A percentile compares a stretch with the other conserved stretches of the same genome.
phyloP scores from a whole-genome alignment of 92 coral and sea anemone genomes.

The Porites divaricata region DNA sequence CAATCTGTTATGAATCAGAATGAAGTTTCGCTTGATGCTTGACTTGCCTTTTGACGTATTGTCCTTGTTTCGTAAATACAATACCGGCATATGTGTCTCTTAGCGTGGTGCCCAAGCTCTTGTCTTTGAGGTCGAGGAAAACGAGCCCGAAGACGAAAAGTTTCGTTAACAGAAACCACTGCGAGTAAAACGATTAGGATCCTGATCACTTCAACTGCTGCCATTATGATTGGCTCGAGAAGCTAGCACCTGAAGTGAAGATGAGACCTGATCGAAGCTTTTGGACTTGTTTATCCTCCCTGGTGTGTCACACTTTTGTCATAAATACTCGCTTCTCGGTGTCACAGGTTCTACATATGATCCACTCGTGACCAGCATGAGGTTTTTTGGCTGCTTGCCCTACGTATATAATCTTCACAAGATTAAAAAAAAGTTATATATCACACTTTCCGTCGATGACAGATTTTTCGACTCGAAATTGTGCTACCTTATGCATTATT shows the following conservation, averaged over 20 bases:
- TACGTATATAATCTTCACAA: neutral
- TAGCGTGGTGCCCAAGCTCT: conserved; percentile 63
- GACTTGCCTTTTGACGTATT: conserved; percentile 85
- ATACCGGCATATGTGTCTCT: conserved; percentile 81
- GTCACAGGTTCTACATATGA: conserved; percentile 5
- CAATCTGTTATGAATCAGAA: neutral
- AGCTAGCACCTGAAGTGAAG: conserved; percentile 4
- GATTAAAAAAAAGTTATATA: neutral
- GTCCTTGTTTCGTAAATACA: conserved; percentile 91
- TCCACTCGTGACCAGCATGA: conserved; percentile 33
- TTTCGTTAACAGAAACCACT: conserved; percentile 35
- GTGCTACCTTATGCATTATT: conserved; percentile 15
- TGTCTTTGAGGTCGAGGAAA: conserved; percentile 75
- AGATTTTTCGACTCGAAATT: neutral
- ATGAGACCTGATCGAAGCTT: neutral
- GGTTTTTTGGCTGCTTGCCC: neutral
- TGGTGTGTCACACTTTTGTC: neutral
- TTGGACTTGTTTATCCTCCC: neutral
- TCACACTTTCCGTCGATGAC: conserved; percentile 7
- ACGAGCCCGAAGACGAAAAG: conserved; percentile 84
- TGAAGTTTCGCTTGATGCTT: conserved; percentile 8
- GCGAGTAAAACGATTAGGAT: conserved; percentile 35
- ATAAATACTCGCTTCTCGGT: neutral
- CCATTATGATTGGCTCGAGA: conserved; percentile 35
- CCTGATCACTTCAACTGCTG: conserved; percentile 11